Conservation (phyloP, 2,113 vertebrate genomes). For the Fukomys damarensis region DNA sequence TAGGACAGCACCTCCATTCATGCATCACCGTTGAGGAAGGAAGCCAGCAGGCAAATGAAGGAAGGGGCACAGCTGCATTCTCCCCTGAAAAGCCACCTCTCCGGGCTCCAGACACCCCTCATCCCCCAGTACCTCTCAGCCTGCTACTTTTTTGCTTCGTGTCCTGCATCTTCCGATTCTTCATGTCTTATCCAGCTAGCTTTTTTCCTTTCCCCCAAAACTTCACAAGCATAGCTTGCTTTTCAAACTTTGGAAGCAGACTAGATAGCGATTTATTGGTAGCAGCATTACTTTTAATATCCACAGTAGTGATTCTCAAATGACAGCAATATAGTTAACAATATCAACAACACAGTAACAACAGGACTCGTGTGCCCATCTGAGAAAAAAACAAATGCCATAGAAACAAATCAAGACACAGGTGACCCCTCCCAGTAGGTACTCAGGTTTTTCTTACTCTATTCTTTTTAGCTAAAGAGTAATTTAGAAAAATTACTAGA, state of each 20-base stretch:
- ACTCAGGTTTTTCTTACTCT: neutral
- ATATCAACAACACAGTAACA: neutral
- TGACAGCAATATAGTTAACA: constrained; percentile 26
- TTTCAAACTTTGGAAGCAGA: constrained; percentile 37
- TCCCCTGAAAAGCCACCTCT: neutral
- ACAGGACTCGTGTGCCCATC: neutral
- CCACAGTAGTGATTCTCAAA: neutral
- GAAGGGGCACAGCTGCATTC: neutral
- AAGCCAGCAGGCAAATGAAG: neutral
- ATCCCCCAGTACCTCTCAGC: neutral
- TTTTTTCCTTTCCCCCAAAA: neutral
- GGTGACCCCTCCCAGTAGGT: neutral
- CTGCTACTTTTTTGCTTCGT: neutral
- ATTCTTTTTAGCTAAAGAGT: neutral
- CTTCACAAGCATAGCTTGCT: neutral
- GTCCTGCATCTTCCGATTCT: constrained; percentile 18
- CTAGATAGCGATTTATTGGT: neutral
- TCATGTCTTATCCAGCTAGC: neutral
- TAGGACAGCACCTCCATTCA: neutral
- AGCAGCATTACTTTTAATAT: neutral
- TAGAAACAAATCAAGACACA: neutral
- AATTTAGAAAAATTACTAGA: neutral
- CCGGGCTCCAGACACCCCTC: neutral
- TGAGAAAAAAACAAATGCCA: neutral
- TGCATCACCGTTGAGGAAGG: neutral